Evolutionary conservation across 2,888 invertebrate genomes (phyloP).

Genomic region (Leucophora obtusa): DNA sequence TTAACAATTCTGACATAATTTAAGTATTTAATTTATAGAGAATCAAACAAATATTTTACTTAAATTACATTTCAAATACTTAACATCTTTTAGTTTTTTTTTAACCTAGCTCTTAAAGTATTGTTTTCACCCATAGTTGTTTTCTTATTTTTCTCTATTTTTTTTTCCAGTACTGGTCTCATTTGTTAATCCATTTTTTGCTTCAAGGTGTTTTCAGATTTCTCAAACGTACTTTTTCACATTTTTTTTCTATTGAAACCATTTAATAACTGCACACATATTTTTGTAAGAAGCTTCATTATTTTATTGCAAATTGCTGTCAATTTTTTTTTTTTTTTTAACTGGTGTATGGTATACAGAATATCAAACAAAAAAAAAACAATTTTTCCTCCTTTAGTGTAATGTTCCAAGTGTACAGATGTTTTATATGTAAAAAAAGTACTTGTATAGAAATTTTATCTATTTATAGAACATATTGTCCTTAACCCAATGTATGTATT

Average conservation of each 20-base stretch:
- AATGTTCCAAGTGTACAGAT: conserved; percentile 6
- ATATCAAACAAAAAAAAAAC: conserved; percentile 50
- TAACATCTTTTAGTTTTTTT: conserved; percentile 29
- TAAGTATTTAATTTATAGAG: background rate
- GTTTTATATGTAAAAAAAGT: conserved; percentile 24
- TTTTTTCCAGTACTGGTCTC: conserved; percentile 61
- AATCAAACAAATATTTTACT: background rate
- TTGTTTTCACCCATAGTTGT: conserved; percentile 56
- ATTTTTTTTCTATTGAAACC: conserved; percentile 20
- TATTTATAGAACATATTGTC: background rate
- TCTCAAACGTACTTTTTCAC: conserved; percentile 48
- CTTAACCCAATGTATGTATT: background rate
- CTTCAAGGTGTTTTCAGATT: conserved; percentile 60
- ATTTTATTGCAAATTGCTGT: conserved; percentile 34
- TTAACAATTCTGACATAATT: no score
- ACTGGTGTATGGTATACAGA: conserved; percentile 61
- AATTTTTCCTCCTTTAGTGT: background rate
- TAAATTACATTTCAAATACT: conserved; percentile 46
- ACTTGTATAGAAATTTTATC: conserved; percentile 23
- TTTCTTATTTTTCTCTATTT: conserved; percentile 23
- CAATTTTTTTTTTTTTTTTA: conserved; percentile 7
- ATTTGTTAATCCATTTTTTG: conserved; percentile 62
- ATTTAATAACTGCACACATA: conserved; percentile 35
- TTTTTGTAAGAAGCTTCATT: conserved; percentile 37
- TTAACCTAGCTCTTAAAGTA: conserved; percentile 50